Conservation (phyloP, 2,888 invertebrate genomes). For the Nebria salina region DNA sequence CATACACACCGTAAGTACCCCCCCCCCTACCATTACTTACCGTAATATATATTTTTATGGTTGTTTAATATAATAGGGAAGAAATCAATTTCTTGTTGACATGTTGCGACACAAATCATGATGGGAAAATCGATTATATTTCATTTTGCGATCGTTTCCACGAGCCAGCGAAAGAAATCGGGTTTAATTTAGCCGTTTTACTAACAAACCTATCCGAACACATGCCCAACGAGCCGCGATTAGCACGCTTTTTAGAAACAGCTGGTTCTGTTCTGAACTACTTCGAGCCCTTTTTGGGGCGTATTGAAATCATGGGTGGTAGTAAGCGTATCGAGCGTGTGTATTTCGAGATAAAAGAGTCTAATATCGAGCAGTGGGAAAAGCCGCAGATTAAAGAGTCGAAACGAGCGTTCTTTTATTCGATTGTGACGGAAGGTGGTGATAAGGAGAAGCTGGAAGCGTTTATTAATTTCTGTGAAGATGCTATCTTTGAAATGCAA, state of each 20-base stretch:
- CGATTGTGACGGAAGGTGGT: constrained; percentile 98
- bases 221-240: constrained; percentile 98
- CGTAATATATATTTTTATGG: too few species aligned
- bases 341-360: constrained; percentile 99
- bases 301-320: constrained; percentile 98
- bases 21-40: too few species aligned
- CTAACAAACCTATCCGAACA: constrained; percentile 98
- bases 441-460: constrained; percentile 99
- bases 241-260: constrained; percentile 94
- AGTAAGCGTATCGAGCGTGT: constrained; percentile 97
- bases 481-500: constrained; percentile 99
- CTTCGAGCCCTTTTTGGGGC: constrained; percentile 97
- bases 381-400: constrained; percentile 99
- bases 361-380: constrained; percentile 99
- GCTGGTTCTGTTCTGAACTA: constrained; percentile 96
- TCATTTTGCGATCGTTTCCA: constrained; percentile 99
- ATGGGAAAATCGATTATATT: constrained; percentile 98
- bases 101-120: constrained; percentile 98
- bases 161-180: constrained; percentile 99
- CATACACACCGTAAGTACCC: constrained; percentile 85
- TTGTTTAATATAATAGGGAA: constrained; percentile 71
- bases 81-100: constrained; percentile 98
- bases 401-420: constrained; percentile 98
- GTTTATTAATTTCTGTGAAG: constrained; percentile 99
- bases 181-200: constrained; percentile 97